phyloP scores from a whole-genome alignment of 2,113 vertebrate genomes.

The Takifugu bimaculatus region DNA sequence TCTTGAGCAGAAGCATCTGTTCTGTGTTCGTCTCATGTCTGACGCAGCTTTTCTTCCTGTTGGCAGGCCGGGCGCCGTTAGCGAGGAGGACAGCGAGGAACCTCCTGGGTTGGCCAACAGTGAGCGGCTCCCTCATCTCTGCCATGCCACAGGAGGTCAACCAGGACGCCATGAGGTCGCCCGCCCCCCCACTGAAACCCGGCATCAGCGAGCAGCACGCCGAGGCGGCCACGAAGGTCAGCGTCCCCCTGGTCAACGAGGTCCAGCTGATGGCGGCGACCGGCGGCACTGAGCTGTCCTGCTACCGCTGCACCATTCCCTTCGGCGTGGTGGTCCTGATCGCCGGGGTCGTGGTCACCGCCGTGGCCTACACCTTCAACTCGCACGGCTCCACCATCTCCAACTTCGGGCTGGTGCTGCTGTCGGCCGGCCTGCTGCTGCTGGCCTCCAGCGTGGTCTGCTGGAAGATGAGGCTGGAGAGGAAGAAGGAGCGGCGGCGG shows the following conservation, averaged over 20 bases:
- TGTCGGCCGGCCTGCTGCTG: slow-evolving; percentile 84
- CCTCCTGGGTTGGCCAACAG: slow-evolving; percentile 18
- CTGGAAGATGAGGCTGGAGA: slow-evolving; percentile 86
- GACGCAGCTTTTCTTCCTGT: slow-evolving; percentile 35
- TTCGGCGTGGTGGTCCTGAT: slow-evolving; percentile 96
- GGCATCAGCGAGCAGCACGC: slow-evolving; percentile 23
- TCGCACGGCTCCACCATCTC: slow-evolving; percentile 97
- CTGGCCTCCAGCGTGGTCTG: slow-evolving; percentile 84
- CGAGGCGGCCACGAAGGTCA: slow-evolving; percentile 55
- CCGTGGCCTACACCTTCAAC: slow-evolving; percentile 95
- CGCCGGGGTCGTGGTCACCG: slow-evolving; percentile 87
- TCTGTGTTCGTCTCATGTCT: slow-evolving; percentile 3
- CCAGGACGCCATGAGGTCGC: slow-evolving; percentile 78
- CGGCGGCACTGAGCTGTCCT: slow-evolving; percentile 90
- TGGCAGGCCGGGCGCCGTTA: slow-evolving; percentile 36
- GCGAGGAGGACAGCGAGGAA: slow-evolving; percentile 8
- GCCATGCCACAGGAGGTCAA: slow-evolving; percentile 83
- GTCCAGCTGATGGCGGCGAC: slow-evolving; percentile 91
- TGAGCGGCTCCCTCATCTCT: slow-evolving; percentile 30
- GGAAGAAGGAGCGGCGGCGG: slow-evolving; percentile 85
- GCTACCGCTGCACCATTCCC: slow-evolving; percentile 92
- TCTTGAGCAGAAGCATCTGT: slow-evolving; percentile 41
- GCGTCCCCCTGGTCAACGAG: slow-evolving; percentile 85
- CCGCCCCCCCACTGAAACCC: slow-evolving; percentile 71
- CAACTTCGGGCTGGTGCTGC: slow-evolving; percentile 86